Evolutionary conservation across 64 coral and sea anemone species (phyloP).

Genomic region (Montipora sp.): DNA sequence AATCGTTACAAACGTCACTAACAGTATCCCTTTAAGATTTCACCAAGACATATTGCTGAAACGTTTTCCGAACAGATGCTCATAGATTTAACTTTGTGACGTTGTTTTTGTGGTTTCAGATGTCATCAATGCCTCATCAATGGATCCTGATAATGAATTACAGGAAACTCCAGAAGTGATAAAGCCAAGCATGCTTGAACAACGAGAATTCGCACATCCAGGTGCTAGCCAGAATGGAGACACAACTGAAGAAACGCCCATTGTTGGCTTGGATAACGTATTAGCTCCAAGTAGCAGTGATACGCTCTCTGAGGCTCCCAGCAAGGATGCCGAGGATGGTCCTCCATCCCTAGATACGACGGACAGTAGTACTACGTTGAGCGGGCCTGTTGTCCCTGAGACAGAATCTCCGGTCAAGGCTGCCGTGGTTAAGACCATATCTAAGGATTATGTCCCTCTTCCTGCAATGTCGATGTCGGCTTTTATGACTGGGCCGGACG

Average conservation of each 20-base stretch:
- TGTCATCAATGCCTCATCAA: background rate
- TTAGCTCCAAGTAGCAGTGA: background rate
- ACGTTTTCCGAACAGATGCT: background rate
- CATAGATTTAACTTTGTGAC: background rate
- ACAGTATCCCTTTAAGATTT: no score
- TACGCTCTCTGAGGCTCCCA: background rate
- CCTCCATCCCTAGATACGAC: background rate
- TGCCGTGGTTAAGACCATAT: slow-evolving; percentile 52
- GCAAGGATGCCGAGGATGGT: background rate
- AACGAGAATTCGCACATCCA: background rate
- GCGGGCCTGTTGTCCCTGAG: slow-evolving; percentile 28
- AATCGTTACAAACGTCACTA: no score
- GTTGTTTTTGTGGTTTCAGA: background rate
- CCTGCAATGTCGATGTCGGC: background rate
- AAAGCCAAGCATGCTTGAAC: slow-evolving; percentile 5
- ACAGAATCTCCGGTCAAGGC: slow-evolving; percentile 56
- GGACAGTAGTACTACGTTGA: background rate
- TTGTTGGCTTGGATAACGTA: background rate
- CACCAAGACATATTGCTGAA: background rate
- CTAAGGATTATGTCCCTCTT: slow-evolving; percentile 43
- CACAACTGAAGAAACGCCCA: background rate
- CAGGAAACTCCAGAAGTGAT: background rate
- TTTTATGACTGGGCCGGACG: background rate
- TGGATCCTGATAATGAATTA: background rate
- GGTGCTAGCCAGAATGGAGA: background rate